Evolutionary conservation across 2,797 vertebrate species (phyloP), one percentile per base, ranked within the genome.

Genomic region (Paedocypris micromegethes): DNA sequence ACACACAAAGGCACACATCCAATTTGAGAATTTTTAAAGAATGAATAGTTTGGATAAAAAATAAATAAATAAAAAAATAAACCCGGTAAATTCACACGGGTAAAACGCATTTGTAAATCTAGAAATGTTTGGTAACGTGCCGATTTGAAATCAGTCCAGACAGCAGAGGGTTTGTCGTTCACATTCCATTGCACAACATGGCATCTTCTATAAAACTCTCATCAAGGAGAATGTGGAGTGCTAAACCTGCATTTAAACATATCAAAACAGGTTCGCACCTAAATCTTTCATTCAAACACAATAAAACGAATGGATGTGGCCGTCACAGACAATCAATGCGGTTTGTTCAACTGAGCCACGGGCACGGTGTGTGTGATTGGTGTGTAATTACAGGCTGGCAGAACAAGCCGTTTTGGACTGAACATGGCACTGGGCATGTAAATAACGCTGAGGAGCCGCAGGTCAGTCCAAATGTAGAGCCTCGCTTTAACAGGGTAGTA

Each of bases 321-420:
- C n/a, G 23, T 3, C 8, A 46, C 43, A 47, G 5, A 65, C 5
- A 55, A 3, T 6, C 55, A 9, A 55, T 9, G 41, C 37, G 45
- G 8, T 23, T 55, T 40, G 23, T 23, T 23, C 75, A 37, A 64
- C 44, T 67, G 66, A 69, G 59, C 72, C 76, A 68, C 8, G 55
- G 42, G 8, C 49, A 37, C 61, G 61, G 62, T 50, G 51, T 69
- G 54, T 58, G 60, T 38, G 3, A 39, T 38, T 58, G 23, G 37
- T 55, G 9, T 65, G 53, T 75, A 73, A 78, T 75, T 78, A 72
- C 56, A 73, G 64, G 60, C 63, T 49, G 54, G 9, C 42, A 38
- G 46, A 43, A 58, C 43, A 37, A 70, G 49, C 8, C 52, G 40
- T 41, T 49, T 66, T 52, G 56, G 48, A 5, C 50, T 65, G 56